Conservation (phyloP, 1,140 invertebrate species). For the Propsilocerus akamusi region DNA sequence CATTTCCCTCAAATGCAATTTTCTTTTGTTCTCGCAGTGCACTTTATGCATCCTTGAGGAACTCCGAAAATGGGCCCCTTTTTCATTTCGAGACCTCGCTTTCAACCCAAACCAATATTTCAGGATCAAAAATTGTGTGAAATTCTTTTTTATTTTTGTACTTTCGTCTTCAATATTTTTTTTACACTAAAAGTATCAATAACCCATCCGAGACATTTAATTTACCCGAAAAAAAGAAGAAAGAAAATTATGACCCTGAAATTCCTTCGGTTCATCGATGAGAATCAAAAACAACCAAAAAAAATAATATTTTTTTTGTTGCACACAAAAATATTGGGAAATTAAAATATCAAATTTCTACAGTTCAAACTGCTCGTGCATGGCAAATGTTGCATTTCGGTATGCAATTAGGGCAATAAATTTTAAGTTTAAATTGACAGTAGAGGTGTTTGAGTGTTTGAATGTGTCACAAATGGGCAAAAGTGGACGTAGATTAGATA, state of each 20-base stretch:
- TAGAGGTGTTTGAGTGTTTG: background rate
- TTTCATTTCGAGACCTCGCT: background rate
- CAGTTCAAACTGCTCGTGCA: background rate
- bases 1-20: background rate
- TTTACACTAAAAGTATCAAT: no score
- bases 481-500: background rate
- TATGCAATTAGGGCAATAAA: no score
- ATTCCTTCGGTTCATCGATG: background rate
- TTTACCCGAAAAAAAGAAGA: background rate
- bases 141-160: background rate
- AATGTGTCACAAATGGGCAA: background rate
- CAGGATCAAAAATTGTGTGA: background rate
- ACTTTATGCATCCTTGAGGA: no score
- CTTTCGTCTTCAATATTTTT: no score
- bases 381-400: no score
- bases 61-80: no score
- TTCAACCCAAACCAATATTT: background rate
- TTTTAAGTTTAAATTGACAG: no score
- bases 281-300: background rate
- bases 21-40: background rate
- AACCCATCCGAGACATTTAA: background rate
- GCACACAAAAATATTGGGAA: background rate
- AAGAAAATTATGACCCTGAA: conserved; percentile 1
- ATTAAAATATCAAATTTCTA: conserved; percentile 2
- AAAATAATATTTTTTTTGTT: background rate